Base-by-base conservation (phyloP, 2,888 invertebrate species). In the Saturnia pavonia region DNA sequence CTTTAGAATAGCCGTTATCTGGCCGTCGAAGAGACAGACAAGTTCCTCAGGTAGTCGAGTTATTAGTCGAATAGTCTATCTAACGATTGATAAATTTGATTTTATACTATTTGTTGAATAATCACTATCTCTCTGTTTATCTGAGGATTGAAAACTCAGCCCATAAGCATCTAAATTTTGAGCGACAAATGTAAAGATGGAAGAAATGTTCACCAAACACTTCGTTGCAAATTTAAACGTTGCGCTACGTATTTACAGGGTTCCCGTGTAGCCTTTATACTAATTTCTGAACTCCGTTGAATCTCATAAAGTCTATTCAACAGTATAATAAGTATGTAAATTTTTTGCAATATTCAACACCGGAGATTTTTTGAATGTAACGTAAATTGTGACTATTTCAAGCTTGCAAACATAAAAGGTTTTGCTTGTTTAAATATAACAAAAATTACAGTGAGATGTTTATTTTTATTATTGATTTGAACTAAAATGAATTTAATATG, bases 241-340 rank as follows among this genome's bases (percentile, higher is more conserved):
- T 65, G 69, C 67, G 70, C 76, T 79, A 72, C 81, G 81, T 80
- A 82, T 83, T 82, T 77, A 80, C 76, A 76, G 79, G 76, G 76
- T 71, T 75, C 70, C 72, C 76, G 75, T 76, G 76, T 73, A 76
- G 76, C 76, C 74, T 82, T 78, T 78, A 78, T 76, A 80, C 79
- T 81, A 80, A 81, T 80, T 60, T 83, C 80, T 82, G 75, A 80
- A 76, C 76, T 79, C 79, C 78, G 79, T 76, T 75, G 72, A 74
- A 76, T 74, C 75, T 72, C 72, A 69, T 69, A 63, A 71, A 76
- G 72, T 72, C 78, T 73, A 76, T 78, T 75, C 76, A 76, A 72
- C 70, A 74, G 74, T 76, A 72, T 78, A 60, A 73, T n/a, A 71
- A 74, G 71, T 74, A 77, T 75, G 75, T 69, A 72, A 74, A 77